Conservation (phyloP, 2,113 vertebrate species). For the Mirza zaza region DNA sequence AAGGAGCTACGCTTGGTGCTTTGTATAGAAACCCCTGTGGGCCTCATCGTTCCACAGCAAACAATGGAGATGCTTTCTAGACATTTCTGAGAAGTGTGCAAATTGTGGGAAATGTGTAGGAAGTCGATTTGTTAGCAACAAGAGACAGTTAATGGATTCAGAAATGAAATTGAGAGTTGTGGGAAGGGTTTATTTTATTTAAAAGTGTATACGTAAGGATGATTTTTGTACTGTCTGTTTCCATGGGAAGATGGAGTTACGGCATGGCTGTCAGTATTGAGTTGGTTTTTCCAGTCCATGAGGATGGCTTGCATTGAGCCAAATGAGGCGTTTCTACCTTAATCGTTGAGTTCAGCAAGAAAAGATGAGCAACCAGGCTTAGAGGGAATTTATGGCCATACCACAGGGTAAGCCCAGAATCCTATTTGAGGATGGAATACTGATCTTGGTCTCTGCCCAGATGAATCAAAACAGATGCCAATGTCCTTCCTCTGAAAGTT, state of each 20-base stretch:
- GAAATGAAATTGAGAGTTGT: not conserved
- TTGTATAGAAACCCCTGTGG: not conserved
- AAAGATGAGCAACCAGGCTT: not conserved
- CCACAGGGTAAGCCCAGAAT: not conserved
- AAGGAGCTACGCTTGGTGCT: not conserved
- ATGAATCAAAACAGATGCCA: not conserved
- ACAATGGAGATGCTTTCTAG: not conserved
- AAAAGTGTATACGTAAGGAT: not conserved
- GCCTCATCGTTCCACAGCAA: not conserved
- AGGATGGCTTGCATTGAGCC: not conserved
- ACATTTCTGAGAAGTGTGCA: conserved; percentile 28
- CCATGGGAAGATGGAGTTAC: not conserved
- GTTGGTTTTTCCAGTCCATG: not conserved
- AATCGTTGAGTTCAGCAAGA: not conserved
- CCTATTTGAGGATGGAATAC: not conserved
- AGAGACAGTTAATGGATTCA: conserved; percentile 12
- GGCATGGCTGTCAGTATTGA: not conserved
- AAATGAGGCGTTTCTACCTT: not conserved
- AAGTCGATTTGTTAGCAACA: not conserved
- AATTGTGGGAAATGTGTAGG: not conserved
- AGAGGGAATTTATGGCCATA: not conserved
- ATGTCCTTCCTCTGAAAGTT: conserved; percentile 24
- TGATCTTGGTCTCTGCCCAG: not conserved
- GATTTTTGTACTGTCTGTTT: not conserved
- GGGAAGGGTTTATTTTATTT: not conserved